Conservation (phyloP, 1,140 invertebrate genomes). For the Cotesia vestalis region DNA sequence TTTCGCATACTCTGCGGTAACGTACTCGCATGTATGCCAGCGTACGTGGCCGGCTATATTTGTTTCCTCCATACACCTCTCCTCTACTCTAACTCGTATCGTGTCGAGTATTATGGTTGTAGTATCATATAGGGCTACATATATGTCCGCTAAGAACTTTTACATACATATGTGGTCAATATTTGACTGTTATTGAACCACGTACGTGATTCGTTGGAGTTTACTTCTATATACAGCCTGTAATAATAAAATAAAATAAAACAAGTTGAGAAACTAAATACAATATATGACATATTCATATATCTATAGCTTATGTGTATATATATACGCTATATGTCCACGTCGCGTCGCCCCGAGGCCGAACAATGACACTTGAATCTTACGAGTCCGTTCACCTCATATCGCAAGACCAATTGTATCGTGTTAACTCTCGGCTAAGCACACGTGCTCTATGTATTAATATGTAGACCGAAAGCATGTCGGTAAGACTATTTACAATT, state of each 20-base stretch:
- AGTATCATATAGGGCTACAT: not conserved
- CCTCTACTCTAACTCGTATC: not conserved
- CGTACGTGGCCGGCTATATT: conserved; percentile 4
- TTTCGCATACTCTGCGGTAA: conserved; percentile 13
- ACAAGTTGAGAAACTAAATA: not conserved
- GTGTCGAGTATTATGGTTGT: not conserved
- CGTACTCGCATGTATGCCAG: conserved; percentile 13
- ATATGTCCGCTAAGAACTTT: not conserved
- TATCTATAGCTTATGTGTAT: not conserved
- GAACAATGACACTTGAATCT: conserved; percentile 27
- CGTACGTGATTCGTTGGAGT: not conserved
- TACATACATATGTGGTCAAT: conserved; percentile 9
- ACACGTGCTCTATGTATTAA: conserved; percentile 12
- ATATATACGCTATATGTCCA: conserved; percentile 3
- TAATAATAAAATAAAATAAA: too few relatives aligned
- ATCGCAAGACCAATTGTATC: conserved; percentile 17
- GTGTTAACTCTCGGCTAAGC: conserved; percentile 10
- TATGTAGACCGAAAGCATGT: conserved; percentile 20
- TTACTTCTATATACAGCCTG: too few relatives aligned
- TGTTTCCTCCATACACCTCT: not conserved
- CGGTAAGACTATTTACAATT: not conserved
- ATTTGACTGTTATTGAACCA: conserved; percentile 10
- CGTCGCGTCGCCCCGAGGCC: not conserved
- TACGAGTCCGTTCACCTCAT: conserved; percentile 25
- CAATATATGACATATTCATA: conserved; percentile 7